phyloP scores from a whole-genome alignment of 2,888 invertebrate species.

The Caenorhabditis angaria region DNA sequence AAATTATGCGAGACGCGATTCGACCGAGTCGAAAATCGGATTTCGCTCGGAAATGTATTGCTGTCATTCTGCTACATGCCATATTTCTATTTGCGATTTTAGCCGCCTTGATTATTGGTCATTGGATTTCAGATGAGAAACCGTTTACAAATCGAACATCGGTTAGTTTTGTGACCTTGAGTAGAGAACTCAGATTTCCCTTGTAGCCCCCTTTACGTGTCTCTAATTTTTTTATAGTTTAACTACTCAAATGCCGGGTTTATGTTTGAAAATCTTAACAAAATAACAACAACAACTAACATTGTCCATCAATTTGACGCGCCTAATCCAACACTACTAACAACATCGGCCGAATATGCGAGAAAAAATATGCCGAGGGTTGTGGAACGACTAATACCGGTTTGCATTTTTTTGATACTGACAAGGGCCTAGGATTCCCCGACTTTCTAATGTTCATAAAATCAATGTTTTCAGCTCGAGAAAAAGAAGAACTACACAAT shows the following conservation, averaged over 20 bases:
- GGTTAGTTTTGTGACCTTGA: conserved; percentile 16
- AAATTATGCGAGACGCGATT: not conserved
- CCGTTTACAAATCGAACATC: conserved; percentile 20
- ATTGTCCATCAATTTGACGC: not conserved
- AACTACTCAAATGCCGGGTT: conserved; percentile 14
- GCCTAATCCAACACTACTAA: conserved; percentile 3
- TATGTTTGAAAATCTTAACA: not conserved
- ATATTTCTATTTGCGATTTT: conserved; percentile 62
- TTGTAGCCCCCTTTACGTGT: not conserved
- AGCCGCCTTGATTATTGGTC: conserved; percentile 63
- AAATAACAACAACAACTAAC: conserved; percentile 2
- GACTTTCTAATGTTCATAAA: not conserved
- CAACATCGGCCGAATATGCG: conserved; percentile 5
- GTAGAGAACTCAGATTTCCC: not conserved
- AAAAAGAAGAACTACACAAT: conserved; percentile 47
- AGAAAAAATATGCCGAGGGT: conserved; percentile 15
- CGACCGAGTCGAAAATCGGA: conserved; percentile 76
- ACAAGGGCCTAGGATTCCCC: not conserved
- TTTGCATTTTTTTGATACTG: conserved; percentile 3
- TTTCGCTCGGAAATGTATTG: conserved; percentile 73
- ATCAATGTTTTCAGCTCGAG: conserved; percentile 31
- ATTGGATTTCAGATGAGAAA: conserved; percentile 58
- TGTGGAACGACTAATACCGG: conserved; percentile 35
- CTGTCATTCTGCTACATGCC: conserved; percentile 59
- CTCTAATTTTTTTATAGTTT: conserved; percentile 15